Conservation (phyloP, 2,113 vertebrate species). For the Brienomyrus brachyistius region DNA sequence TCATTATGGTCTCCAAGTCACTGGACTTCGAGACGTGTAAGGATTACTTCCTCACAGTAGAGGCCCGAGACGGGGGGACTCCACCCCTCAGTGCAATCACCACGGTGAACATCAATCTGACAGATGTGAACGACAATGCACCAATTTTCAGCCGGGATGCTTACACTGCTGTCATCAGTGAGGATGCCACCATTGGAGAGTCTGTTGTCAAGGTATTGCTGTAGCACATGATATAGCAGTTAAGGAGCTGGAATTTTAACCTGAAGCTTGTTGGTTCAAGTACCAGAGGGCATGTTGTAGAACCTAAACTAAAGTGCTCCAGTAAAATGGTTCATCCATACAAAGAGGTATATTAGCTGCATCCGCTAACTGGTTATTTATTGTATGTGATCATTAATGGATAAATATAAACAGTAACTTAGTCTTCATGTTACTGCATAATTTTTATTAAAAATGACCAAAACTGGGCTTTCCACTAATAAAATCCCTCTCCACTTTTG, state of each 20-base stretch:
- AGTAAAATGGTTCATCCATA: not conserved
- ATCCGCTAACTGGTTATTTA: not conserved
- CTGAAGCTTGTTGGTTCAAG: not conserved
- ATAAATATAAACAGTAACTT: not conserved
- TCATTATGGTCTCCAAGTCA: constrained; percentile 70
- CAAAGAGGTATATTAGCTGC: not conserved
- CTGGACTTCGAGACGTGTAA: constrained; percentile 87
- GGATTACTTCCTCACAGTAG: constrained; percentile 87
- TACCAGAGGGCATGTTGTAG: not conserved
- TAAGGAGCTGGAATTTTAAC: not conserved
- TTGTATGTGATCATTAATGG: not conserved
- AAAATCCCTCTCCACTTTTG: not conserved
- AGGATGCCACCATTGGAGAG: constrained; percentile 76
- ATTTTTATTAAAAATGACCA: not conserved
- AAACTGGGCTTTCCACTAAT: not conserved
- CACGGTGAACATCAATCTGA: constrained; percentile 83
- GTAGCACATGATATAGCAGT: not conserved
- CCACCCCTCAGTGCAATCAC: constrained; percentile 80
- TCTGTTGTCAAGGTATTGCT: constrained; percentile 70
- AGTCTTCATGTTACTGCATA: not conserved
- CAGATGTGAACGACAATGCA: constrained; percentile 90
- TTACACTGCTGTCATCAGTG: constrained; percentile 81
- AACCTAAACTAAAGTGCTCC: not conserved
- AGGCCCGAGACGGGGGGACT: constrained; percentile 85
- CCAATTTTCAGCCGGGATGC: constrained; percentile 75